These are phyloP conservation scores for Clarias macrocephalus DNA, from an alignment of 2,113 vertebrate genomes.

Conservation along the genomic window DNA sequence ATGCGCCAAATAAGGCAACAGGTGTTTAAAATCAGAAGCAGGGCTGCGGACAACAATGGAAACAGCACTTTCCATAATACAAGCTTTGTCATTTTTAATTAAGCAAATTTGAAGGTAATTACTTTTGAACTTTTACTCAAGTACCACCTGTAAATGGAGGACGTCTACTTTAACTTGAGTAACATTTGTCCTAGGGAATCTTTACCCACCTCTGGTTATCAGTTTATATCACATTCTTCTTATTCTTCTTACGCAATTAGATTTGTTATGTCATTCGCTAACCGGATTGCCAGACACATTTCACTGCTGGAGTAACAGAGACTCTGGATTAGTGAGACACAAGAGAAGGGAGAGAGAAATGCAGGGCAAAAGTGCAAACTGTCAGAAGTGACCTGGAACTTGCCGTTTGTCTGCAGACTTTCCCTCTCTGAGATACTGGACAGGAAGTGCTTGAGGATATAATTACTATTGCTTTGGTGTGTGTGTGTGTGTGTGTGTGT, in stretches of 20 bases:
- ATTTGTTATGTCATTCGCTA: neutral
- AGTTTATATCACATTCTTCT: neutral
- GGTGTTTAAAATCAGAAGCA: no score
- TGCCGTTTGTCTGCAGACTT: slow-evolving; percentile 16
- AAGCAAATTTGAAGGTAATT: no score
- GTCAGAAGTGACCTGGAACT: slow-evolving; percentile 38
- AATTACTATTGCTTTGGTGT: slow-evolving; percentile 42
- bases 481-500: slow-evolving; percentile 27
- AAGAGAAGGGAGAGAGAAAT: slow-evolving; percentile 3
- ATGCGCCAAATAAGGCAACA: no score
- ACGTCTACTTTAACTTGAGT: no score
- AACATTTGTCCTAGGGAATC: no score
- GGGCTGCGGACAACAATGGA: no score
- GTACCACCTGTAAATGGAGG: no score
- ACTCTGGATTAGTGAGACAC: neutral
- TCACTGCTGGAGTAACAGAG: neutral
- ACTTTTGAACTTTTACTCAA: no score
- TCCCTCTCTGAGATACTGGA: slow-evolving; percentile 13
- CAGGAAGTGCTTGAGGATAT: slow-evolving; percentile 33
- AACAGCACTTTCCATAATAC: no score
- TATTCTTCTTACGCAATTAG: neutral
- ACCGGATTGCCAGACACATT: neutral
- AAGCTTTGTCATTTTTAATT: no score
- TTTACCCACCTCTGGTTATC: neutral
- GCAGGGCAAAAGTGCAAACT: slow-evolving; percentile 13